Base-by-base conservation (phyloP, 2,888 invertebrate species). In the Meloe dianella region DNA sequence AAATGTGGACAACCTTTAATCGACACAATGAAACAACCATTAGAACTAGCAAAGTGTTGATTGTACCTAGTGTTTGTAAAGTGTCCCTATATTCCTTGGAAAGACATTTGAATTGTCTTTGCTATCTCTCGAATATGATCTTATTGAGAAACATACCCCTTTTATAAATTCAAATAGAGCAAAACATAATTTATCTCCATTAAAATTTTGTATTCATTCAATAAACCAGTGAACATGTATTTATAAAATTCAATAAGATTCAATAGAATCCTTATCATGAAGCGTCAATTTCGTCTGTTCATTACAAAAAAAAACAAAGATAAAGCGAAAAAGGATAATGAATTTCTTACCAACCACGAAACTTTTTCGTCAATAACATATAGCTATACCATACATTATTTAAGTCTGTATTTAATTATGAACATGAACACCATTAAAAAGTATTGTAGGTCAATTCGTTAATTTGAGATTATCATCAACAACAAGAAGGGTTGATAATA, bases 1-100 rank as follows among this genome's bases (percentile, higher is more conserved):
- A 47, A 47, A 47, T 47, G 20, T 47, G 9, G 17, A 41, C 41
- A 17, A 41, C 8, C n/a, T 41, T n/a, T 41, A 41, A 41, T 41
- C 41, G 41, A 41, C 12, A 47, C 47, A 47, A 47, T 47, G n/a
- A 47, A 41, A 41, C 41, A 41, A 41, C 41, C 41, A 17, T 41
- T n/a, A n/a, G 17, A 17, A 17, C 9, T 17, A 5, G 41, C n/a
- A 14, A 4, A n/a, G n/a, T n/a, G n/a, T 17, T n/a, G n/a, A 41
- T n/a, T n/a, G 6, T n/a, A 17, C 17, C 17, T 8, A 41, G 17
- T 4, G 10, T 12, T 32, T 32, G 9, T 32, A 32, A n/a, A 38
- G 14, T n/a, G 6, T 32, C 3, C 32, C 29, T 29, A n/a, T 12
- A n/a, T 14, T 38, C 38, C 14, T 35, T n/a, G n/a, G n/a, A n/a